These are phyloP conservation scores for Solea senegalensis DNA, from an alignment of 2,113 vertebrate species.

Conservation along the genomic window DNA sequence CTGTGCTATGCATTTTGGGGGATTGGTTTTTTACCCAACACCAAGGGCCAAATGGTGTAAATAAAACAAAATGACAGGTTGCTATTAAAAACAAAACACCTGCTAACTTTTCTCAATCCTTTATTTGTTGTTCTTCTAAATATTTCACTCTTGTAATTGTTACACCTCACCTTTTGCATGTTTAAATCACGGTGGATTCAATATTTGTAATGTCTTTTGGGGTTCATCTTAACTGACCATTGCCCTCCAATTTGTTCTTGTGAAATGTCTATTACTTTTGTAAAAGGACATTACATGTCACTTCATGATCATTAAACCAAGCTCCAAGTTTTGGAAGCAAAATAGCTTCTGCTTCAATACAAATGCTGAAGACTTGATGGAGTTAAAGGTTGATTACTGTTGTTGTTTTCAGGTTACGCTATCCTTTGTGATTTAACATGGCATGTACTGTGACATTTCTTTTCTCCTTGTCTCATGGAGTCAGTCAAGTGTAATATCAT, in stretches of 20 bases:
- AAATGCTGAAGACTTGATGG: slow-evolving; percentile 23
- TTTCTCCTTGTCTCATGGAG: slow-evolving; percentile 5
- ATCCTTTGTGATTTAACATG: slow-evolving; percentile 48
- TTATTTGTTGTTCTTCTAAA: too few relatives aligned
- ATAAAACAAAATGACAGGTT: too few relatives aligned
- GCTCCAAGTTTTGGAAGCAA: slow-evolving; percentile 44
- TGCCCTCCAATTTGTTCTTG: neutral
- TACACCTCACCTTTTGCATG: too few relatives aligned
- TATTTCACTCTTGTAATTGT: too few relatives aligned
- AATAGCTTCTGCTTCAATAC: slow-evolving; percentile 31
- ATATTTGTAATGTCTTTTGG: too few relatives aligned
- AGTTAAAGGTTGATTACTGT: neutral
- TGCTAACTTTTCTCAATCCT: too few relatives aligned
- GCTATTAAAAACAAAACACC: too few relatives aligned
- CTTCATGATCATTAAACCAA: slow-evolving; percentile 67
- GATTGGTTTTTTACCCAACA: too few relatives aligned
- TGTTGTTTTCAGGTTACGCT: slow-evolving; percentile 9
- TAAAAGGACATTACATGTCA: slow-evolving; percentile 4
- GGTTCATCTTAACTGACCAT: neutral
- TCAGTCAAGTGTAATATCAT: slow-evolving; percentile 29
- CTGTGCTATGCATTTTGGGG: too few relatives aligned
- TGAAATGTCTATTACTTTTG: neutral
- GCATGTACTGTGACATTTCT: slow-evolving; percentile 14
- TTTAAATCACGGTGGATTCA: too few relatives aligned
- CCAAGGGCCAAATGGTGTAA: too few relatives aligned